Evolutionary conservation across 2,797 vertebrate genomes (phyloP).

Genomic region (Toxotes lorentzi): DNA sequence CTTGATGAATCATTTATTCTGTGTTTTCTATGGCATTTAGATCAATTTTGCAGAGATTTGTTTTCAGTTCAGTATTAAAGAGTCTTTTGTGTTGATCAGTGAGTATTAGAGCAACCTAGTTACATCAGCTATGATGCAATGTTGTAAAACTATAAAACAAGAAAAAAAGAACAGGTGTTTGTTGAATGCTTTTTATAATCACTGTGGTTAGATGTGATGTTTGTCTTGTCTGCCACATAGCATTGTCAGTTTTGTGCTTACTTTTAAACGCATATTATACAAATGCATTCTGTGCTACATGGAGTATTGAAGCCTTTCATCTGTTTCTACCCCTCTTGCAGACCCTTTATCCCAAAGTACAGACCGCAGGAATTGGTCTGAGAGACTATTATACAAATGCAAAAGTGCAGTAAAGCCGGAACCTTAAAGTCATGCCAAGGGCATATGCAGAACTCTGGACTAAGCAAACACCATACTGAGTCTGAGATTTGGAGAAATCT

Average conservation of each 20-base stretch:
- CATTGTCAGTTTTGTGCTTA: background rate
- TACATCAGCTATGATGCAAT: background rate
- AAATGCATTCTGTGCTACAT: background rate
- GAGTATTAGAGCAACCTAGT: background rate
- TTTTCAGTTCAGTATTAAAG: background rate
- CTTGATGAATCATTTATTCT: background rate
- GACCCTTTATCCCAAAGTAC: background rate
- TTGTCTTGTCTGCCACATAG: background rate
- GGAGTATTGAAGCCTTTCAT: background rate
- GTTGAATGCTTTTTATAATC: constrained; percentile 4
- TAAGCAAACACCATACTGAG: constrained; percentile 53
- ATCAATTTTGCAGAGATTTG: background rate
- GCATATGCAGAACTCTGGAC: constrained; percentile 46
- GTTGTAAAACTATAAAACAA: background rate
- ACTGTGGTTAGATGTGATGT: background rate
- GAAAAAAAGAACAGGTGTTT: too few relatives aligned
- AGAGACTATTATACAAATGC: constrained; percentile 19
- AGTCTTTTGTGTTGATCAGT: background rate
- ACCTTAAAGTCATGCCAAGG: constrained; percentile 36
- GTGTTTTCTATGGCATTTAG: background rate
- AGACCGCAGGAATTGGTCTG: constrained; percentile 1
- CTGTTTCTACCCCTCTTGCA: background rate
- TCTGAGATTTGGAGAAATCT: constrained; percentile 63
- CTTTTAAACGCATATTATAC: background rate
- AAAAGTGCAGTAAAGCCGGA: constrained; percentile 19